A percentile compares a stretch with the other conserved stretches of the same genome.
Conservation (phyloP, 2,797 vertebrate species). For the Chromis chromis region DNA sequence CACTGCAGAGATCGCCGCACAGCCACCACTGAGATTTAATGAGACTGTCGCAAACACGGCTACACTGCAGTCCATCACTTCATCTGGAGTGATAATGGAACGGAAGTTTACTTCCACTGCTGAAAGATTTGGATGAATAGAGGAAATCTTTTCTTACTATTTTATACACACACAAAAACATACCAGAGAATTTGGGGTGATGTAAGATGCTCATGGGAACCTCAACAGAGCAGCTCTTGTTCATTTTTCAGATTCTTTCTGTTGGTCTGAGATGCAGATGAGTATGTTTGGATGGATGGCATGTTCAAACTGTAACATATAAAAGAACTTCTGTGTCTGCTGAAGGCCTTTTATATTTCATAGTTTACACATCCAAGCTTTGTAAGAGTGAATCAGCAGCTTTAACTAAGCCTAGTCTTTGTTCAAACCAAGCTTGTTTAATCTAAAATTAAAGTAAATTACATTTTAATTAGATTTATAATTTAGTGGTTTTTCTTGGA, state of each 20-base stretch:
- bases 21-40: slow-evolving; percentile 16
- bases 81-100: neutral
- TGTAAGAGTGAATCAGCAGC: neutral
- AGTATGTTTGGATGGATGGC: neutral
- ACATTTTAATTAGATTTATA: neutral
- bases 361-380: too few species aligned
- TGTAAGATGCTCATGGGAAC: neutral
- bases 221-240: too few species aligned
- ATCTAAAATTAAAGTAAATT: neutral
- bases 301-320: too few species aligned
- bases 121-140: neutral
- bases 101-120: neutral
- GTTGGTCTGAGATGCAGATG: neutral
- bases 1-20: slow-evolving; percentile 30
- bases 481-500: neutral
- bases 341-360: too few species aligned
- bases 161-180: neutral
- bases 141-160: neutral
- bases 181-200: too few species aligned
- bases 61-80: neutral
- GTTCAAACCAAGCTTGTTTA: neutral
- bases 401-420: neutral
- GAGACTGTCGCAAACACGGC: neutral
- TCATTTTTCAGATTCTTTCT: neutral
- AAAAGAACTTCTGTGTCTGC: too few species aligned